Evolutionary conservation across 2,888 invertebrate species (phyloP).

Genomic region (Spilarctia lutea): DNA sequence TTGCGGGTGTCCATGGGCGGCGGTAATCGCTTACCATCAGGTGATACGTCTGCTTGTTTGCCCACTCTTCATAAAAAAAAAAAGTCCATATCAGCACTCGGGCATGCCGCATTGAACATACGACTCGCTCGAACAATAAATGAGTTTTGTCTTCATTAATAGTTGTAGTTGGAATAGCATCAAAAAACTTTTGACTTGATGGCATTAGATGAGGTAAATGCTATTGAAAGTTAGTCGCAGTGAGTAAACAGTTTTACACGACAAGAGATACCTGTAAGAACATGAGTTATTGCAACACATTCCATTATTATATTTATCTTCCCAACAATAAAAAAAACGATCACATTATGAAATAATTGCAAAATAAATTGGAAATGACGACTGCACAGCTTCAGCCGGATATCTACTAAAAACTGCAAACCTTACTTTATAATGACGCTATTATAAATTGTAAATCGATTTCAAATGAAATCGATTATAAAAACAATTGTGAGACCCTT

Average conservation of each 20-base stretch:
- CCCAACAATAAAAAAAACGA: neutral
- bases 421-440: slow-evolving; percentile 37
- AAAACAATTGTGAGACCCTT: slow-evolving; percentile 58
- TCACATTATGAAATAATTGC: neutral
- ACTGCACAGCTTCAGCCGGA: neutral
- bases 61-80: too few relatives aligned
- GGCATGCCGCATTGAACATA: too few relatives aligned
- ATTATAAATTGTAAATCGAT: slow-evolving; percentile 56
- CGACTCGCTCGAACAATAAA: too few relatives aligned
- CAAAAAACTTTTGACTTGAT: neutral
- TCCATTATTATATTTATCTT: neutral
- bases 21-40: too few relatives aligned
- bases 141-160: too few relatives aligned
- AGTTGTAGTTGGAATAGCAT: too few relatives aligned
- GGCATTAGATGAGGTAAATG: neutral
- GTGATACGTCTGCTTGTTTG: too few relatives aligned
- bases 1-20: too few relatives aligned
- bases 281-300: neutral
- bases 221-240: neutral
- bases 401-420: slow-evolving; percentile 18
- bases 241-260: neutral
- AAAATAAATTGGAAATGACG: neutral
- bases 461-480: slow-evolving; percentile 59
- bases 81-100: too few relatives aligned
- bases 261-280: neutral